Evolutionary conservation across 2,888 invertebrate species (phyloP), one percentile per base, ranked within the genome.

Genomic region (Lasioglossum calceatum): DNA sequence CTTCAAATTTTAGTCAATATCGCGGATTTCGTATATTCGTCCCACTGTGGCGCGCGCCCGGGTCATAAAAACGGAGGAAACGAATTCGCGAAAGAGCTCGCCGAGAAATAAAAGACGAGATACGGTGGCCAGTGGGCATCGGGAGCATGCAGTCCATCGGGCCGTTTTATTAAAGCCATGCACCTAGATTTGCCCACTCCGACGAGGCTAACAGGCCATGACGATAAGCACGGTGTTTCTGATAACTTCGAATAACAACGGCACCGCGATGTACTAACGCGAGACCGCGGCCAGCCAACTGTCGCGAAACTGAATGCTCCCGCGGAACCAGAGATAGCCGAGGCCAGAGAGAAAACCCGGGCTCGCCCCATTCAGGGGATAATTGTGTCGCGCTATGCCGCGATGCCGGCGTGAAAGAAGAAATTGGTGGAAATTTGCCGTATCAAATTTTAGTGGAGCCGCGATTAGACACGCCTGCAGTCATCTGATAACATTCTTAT

Each of bases 221-320:
- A 67, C 79, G 87, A 87, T 87, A 81, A 87, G 83, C 77, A 23
- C 27, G 67, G 71, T 73, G 81, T 75, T 82, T 54, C 84, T 75
- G 86, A 87, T 87, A 86, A 87, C 73, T 79, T 86, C n/a, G 10
- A 74, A 81, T 74, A 72, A 79, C 76, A 78, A 76, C 82, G 67
- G 76, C 36, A 27, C 61, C 58, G 67, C 67, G 4, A 80, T 58
- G 54, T 71, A 71, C 47, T 32, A 42, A 36, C 67, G 61, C 73
- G 58, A 8, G 27, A 70, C 42, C n/a, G 64, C 32, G 32, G 19
- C 72, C 32, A 47, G n/a, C 39, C 42, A 14, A 77, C 47, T 71
- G 72, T 80, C 84, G 73, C 80, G 50, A 23, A 32, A 61, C 42
- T 27, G 78, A 78, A 82, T 54, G 39, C 54, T 73, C 47, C 58